Evolutionary conservation across 2,888 invertebrate species (phyloP).

Genomic region (Bedellia somnulentella): DNA sequence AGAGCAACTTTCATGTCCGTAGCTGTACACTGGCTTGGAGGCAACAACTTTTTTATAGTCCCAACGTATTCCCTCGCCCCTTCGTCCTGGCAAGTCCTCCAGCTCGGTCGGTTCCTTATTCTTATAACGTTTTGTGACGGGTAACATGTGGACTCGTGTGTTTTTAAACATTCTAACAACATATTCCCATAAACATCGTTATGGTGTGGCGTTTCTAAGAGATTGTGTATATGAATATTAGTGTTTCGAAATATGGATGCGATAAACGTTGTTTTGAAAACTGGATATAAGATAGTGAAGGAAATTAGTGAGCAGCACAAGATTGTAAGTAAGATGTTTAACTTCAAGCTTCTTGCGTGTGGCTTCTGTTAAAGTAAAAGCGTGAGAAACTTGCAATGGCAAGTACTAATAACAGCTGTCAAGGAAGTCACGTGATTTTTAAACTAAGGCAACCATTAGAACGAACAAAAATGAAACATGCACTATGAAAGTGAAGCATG

Average conservation of each 20-base stretch:
- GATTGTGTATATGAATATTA: too few species aligned
- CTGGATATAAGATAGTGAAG: constrained; percentile 48
- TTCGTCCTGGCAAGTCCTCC: constrained; percentile 23
- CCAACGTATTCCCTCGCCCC: constrained; percentile 49
- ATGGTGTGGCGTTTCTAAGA: too few species aligned
- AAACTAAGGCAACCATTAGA: too few species aligned
- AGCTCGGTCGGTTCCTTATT: constrained; percentile 43
- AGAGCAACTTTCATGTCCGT: constrained; percentile 29
- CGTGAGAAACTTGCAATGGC: too few species aligned
- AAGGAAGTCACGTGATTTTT: too few species aligned
- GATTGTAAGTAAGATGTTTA: constrained; percentile 27
- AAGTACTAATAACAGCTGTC: too few species aligned
- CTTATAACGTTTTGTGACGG: constrained; percentile 28
- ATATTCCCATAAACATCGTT: too few species aligned
- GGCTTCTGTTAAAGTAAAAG: too few species aligned
- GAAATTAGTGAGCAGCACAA: constrained; percentile 42
- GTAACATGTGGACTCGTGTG: constrained; percentile 25
- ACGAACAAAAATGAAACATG: too few species aligned
- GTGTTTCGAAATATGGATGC: constrained; percentile 48
- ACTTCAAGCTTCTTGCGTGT: too few species aligned
- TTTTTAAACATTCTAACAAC: constrained; percentile 3
- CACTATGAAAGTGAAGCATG: too few species aligned
- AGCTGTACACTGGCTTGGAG: constrained; percentile 28
- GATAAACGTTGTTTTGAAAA: constrained; percentile 42
- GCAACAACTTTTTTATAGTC: constrained; percentile 46